Evolutionary conservation across 1,140 invertebrate species (phyloP), one percentile per base, ranked within the genome.

Genomic region (Metopolophium dirhodum): DNA sequence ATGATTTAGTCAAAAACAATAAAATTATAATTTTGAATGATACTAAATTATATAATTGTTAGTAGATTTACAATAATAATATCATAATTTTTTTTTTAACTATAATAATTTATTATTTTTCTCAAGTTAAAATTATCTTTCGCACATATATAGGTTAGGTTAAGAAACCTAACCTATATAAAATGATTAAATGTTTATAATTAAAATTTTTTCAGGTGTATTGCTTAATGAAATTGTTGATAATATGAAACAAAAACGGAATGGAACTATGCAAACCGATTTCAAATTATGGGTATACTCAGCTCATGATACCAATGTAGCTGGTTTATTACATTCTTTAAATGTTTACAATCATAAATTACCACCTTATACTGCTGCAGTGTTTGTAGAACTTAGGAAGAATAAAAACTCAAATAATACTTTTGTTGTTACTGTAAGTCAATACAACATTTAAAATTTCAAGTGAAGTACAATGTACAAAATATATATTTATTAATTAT

Each of bases 281-380:
- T 95, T 96, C 49, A 97, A 97, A 94, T 94, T 98, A 85, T 96
- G 96, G 94, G 96, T 98, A 37, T 98, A 97, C 94, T 98, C 97
- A 94, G 97, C 96, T 41, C 98, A 99, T 95, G 98, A 99, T 95
- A 83, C 93, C 9, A 94, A 77, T 57, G 88, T 94, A 30, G 85
- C 90, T 35, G 93, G 77, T 1, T 41, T 94, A 49, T 91, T 94
- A 83, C 87, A 90, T 82, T 82, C 93, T n/a, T 85, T 94, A 47
- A 94, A 96, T 30, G 94, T 98, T 9, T 99, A 97, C 95, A 96
- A 98, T 93, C 95, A 95, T 8, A 96, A 97, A 91, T 96, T 96
- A 94, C 98, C 98, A 7, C 97, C 97, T 8, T 98, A 97, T 0
- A 95, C 99, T 20, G 97, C 97, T 0, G 97, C 97, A 94, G 94